These are phyloP conservation scores for Chelidonichthys spinosus DNA, from an alignment of 2,797 vertebrate species.

Conservation along the genomic window DNA sequence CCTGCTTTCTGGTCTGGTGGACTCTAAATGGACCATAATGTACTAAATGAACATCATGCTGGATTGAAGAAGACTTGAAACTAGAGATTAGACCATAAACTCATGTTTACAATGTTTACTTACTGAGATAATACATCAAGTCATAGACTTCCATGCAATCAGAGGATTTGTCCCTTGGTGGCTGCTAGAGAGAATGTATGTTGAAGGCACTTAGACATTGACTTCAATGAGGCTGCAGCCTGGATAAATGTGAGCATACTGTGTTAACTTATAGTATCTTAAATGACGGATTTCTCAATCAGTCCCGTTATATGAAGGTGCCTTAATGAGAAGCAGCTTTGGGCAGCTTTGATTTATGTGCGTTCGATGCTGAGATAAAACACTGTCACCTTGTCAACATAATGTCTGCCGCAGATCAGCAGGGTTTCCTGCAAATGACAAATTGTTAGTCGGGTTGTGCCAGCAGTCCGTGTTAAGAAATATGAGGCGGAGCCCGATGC, in stretches of 20 bases:
- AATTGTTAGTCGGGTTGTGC: conserved; percentile 36
- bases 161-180: too few relatives aligned
- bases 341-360: background rate
- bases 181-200: too few relatives aligned
- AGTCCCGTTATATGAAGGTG: background rate
- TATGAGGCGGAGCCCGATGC: background rate
- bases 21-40: too few relatives aligned
- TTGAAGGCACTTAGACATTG: too few relatives aligned
- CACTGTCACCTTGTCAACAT: conserved; percentile 16
- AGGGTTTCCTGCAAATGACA: conserved; percentile 19
- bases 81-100: too few relatives aligned
- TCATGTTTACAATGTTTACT: too few relatives aligned
- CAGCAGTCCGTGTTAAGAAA: conserved; percentile 20
- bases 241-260: background rate
- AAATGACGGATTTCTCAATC: background rate
- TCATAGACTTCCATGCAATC: too few relatives aligned
- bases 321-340: background rate
- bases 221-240: too few relatives aligned
- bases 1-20: too few relatives aligned
- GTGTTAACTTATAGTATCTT: background rate
- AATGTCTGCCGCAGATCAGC: conserved; percentile 22
- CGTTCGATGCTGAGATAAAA: background rate
- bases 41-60: too few relatives aligned
- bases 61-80: too few relatives aligned
- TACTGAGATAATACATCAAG: too few relatives aligned